A percentile compares a stretch with the other conserved stretches of the same genome.
Conservation (phyloP, 2,797 vertebrate genomes). For the Eidolon dupreanum region DNA sequence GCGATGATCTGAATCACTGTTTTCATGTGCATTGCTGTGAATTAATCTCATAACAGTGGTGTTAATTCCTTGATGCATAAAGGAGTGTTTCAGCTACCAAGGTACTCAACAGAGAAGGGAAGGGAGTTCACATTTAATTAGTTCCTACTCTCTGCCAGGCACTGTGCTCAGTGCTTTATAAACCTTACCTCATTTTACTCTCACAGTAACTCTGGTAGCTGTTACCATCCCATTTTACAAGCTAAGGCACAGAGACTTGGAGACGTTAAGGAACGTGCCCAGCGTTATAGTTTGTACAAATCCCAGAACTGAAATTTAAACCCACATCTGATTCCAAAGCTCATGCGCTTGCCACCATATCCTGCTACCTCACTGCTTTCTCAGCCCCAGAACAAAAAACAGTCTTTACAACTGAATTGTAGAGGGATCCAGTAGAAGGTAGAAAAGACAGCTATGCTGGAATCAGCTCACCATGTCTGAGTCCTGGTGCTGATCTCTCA, state of each 20-base stretch:
- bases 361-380: background rate
- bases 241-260: background rate
- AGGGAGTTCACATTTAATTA: slow-evolving; percentile 41
- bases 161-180: slow-evolving; percentile 17
- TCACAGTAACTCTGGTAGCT: slow-evolving; percentile 11
- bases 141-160: slow-evolving; percentile 49
- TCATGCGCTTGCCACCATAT: background rate
- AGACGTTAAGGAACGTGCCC: background rate
- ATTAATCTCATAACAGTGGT: slow-evolving; percentile 78
- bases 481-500: background rate
- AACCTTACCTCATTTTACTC: background rate
- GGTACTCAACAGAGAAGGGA: slow-evolving; percentile 57
- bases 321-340: background rate
- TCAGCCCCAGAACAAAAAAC: background rate
- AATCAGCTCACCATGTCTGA: background rate
- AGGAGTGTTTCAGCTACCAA: slow-evolving; percentile 53
- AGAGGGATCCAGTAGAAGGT: background rate
- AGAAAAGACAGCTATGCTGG: background rate
- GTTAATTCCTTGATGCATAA: slow-evolving; percentile 74
- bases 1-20: slow-evolving; percentile 75
- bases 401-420: background rate
- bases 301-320: background rate
- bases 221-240: slow-evolving; percentile 24
- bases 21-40: slow-evolving; percentile 77
- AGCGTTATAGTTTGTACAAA: background rate